Conservation (phyloP, 23 tunicate genomes). For the Clavelina lepadiformis region DNA sequence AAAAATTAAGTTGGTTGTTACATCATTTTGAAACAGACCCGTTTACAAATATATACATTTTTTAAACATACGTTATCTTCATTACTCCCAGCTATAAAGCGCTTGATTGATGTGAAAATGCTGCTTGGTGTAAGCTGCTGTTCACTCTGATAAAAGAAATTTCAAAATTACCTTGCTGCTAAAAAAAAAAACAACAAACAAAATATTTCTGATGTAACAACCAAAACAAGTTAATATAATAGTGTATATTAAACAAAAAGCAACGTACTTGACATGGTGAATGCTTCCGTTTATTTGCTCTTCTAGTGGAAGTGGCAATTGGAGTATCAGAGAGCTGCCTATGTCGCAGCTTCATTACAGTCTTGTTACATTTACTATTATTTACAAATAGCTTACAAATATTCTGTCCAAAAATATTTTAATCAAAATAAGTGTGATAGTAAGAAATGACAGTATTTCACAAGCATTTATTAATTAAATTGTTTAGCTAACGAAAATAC, state of each 20-base stretch:
- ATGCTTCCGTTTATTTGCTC: conserved; percentile 14
- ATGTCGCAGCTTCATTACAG: conserved; percentile 21
- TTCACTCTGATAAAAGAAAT: background rate
- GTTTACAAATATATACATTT: too few species aligned
- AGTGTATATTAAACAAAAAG: background rate
- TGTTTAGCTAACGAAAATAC: too few species aligned
- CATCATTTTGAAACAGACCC: too few species aligned
- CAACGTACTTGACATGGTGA: background rate
- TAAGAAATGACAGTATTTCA: too few species aligned
- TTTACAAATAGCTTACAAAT: too few species aligned
- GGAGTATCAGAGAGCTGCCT: conserved; percentile 23
- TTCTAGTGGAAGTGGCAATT: background rate
- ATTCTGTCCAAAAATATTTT: too few species aligned
- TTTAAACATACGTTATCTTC: too few species aligned
- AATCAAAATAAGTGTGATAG: too few species aligned
- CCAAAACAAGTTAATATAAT: background rate
- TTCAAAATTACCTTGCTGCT: conserved; percentile 16
- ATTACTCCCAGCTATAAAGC: conserved; percentile 34
- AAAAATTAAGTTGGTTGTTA: too few species aligned
- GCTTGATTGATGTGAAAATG: conserved; percentile 28
- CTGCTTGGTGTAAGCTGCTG: conserved; percentile 14
- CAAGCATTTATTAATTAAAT: too few species aligned
- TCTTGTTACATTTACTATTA: too few species aligned
- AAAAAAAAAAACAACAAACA: background rate
- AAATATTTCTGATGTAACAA: background rate